Evolutionary conservation across 2,888 invertebrate genomes (phyloP), one percentile per base, ranked within the genome.

Genomic region (Brachynemurus nebulosus): DNA sequence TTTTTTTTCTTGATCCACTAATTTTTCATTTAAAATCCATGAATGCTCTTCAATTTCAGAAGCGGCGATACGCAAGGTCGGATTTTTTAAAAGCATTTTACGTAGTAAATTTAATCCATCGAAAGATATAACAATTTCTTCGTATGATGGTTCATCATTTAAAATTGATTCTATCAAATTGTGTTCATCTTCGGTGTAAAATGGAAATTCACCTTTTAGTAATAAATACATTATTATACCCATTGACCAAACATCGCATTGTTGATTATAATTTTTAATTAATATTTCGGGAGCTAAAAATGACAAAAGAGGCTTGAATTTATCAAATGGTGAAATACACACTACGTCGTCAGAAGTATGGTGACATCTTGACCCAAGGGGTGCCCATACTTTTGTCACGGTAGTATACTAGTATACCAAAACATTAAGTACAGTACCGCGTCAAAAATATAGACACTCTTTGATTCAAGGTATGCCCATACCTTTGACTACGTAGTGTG

Each of bases 211-310:
- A 12, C 63, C 65, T 21, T 57, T 55, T 53, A 68, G 56, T 57
- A 73, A 52, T 40, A 65, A 58, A 56, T 67, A 73, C 57, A 70
- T 62, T 43, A 74, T 72, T 17, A 74, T 62, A 8, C 74, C 74
- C 55, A 72, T 62, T 1, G 73, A 68, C 74, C 74, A 74, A 9
- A 73, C 65, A 53, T 74, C 74, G 56, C 74, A 74, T 50, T 69
- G 68, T 51, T 73, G 70, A 52, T 71, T 72, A 57, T 74, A 74
- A 50, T 66, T 66, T 42, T 57, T 58, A 34, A 64, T 63, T 30
- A 72, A 58, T 49, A 74, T 69, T 62, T 74, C 74, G 19, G 74
- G 74, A n/a, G 74, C 73, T 66, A 43, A 40, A 56, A 54, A 16
- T 25, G 17, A 25, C 20, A n/a, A n/a, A n/a, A n/a, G n/a, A n/a